Conservation (phyloP, 1,140 invertebrate genomes). For the Camponotus floridanus region DNA sequence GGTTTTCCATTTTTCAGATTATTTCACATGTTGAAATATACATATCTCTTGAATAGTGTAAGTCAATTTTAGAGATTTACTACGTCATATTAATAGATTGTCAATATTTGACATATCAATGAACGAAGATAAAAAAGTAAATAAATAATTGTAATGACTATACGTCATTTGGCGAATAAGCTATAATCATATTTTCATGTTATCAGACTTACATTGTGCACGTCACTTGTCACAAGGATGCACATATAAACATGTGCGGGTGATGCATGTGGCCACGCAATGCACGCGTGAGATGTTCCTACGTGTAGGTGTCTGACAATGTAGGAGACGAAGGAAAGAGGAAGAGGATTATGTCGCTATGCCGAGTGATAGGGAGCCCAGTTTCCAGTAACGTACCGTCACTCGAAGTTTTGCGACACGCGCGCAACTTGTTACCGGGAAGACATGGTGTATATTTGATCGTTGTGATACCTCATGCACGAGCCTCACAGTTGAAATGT, state of each 20-base stretch:
- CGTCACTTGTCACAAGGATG: conserved; percentile 24
- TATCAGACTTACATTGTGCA: conserved; percentile 42
- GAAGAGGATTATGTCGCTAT: conserved; percentile 42
- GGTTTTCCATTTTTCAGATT: not conserved
- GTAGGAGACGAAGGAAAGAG: conserved; percentile 31
- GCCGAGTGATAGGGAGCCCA: conserved; percentile 49
- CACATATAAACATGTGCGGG: conserved; percentile 9
- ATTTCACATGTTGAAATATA: not conserved
- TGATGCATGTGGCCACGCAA: conserved; percentile 7
- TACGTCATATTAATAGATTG: not conserved
- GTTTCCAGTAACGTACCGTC: conserved; percentile 60
- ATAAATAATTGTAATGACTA: conserved; percentile 10
- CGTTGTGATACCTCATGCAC: not conserved
- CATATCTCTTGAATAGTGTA: not conserved
- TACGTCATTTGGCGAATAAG: not conserved
- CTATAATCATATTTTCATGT: conserved; percentile 24
- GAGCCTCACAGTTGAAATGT: not conserved
- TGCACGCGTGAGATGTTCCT: conserved; percentile 11
- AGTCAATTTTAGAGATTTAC: not conserved
- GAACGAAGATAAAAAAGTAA: not conserved
- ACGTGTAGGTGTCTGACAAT: conserved; percentile 7
- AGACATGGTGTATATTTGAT: not conserved
- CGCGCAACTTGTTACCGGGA: not conserved
- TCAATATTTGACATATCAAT: not conserved
- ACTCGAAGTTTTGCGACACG: conserved; percentile 43